Evolutionary conservation across 1,140 invertebrate genomes (phyloP).

Genomic region (Schlechtendalia chinensis): DNA sequence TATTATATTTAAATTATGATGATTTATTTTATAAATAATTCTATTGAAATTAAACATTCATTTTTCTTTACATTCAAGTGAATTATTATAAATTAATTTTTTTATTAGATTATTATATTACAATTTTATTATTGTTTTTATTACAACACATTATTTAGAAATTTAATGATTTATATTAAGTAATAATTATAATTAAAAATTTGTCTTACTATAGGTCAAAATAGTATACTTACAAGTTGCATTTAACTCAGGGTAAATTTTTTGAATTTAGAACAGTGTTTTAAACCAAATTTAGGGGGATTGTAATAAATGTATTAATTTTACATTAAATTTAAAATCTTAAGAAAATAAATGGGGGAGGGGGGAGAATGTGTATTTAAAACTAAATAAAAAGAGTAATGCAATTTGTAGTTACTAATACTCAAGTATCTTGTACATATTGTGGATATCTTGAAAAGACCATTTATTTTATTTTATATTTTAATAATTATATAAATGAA

Average conservation of each 20-base stretch:
- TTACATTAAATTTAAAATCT: neutral
- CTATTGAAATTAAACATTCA: no score
- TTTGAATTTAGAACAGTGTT: neutral
- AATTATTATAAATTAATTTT: no score
- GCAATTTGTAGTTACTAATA: slow-evolving; percentile 24
- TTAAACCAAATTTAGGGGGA: no score
- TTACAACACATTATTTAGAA: neutral
- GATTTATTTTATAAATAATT: no score
- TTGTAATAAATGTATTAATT: no score
- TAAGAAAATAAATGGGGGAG: neutral
- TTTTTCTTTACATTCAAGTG: no score
- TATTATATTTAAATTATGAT: no score
- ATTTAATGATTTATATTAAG: neutral
- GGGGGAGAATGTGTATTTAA: neutral
- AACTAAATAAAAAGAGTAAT: neutral
- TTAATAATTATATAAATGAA: neutral
- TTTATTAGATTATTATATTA: no score
- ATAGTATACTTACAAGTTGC: neutral
- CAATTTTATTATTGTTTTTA: no score
- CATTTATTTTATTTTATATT: neutral
- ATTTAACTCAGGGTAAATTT: neutral
- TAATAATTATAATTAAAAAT: neutral
- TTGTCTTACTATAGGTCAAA: neutral
- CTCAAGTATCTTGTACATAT: neutral
- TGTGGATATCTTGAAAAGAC: slow-evolving; percentile 5